Conservation (phyloP, 2,113 vertebrate species). For the Tetrao urogallus region DNA sequence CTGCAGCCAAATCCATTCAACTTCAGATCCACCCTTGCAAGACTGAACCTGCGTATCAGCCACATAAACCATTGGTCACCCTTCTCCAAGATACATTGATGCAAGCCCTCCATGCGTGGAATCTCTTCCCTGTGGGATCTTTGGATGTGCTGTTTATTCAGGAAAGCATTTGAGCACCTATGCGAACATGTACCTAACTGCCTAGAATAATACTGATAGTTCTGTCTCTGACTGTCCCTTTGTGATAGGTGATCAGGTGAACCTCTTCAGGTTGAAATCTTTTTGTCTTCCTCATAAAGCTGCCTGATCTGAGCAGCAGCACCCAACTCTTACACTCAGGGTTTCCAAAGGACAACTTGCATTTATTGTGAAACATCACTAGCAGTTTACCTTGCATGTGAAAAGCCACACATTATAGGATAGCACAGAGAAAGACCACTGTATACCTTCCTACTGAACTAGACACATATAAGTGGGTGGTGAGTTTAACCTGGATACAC, state of each 20-base stretch:
- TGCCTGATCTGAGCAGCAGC: background rate
- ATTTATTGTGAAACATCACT: background rate
- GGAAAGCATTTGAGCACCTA: background rate
- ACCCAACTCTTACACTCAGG: background rate
- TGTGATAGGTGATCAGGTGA: fast-evolving
- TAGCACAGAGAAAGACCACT: background rate
- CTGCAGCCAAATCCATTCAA: background rate
- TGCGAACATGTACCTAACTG: background rate
- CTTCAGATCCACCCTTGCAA: background rate
- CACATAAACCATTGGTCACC: background rate
- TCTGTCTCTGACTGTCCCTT: background rate
- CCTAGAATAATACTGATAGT: background rate
- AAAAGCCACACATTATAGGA: background rate
- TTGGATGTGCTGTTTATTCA: background rate
- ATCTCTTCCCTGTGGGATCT: fast-evolving
- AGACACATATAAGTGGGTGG: background rate
- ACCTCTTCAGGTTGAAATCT: background rate
- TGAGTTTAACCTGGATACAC: background rate
- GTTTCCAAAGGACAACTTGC: background rate
- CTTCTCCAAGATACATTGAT: background rate
- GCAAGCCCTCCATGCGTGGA: background rate
- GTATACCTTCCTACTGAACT: background rate
- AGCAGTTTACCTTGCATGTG: background rate
- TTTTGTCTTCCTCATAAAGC: background rate
- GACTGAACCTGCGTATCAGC: background rate